Evolutionary conservation across 2,888 invertebrate genomes (phyloP), one percentile per base, ranked within the genome.

Genomic region (Aspidiotus rigidus): DNA sequence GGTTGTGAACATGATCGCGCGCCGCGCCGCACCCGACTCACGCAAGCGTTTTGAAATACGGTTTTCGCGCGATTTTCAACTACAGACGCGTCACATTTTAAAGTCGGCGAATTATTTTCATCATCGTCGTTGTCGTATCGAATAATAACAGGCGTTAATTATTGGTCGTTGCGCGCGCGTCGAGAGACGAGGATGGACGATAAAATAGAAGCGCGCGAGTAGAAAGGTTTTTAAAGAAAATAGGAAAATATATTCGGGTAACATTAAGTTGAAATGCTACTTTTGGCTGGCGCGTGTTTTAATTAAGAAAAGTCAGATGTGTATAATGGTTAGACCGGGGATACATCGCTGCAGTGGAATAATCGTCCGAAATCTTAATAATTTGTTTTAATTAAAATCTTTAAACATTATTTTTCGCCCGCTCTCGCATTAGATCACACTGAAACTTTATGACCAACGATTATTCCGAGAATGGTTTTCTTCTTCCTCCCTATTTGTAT

Each of bases 241-340:
- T 28, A 28, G 28, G 28, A 28, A 28, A 28, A 28, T 28, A 28
- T 28, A 5, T 5, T 28, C 28, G 28, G 28, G 28, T 28, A 28
- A 28, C 5, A 28, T 28, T 28, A 49, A 49, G 49, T n/a, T 49
- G 11, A 13, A 13, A n/a, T 10, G 10, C 57, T 16, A 57, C 16
- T 17, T 16, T 17, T 10, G 57, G n/a, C 42, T n/a, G 41, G 62
- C 40, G 40, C 55, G 57, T 41, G 42, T 66, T 66, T 66, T 66
- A 66, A 66, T 66, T 66, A 66, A 66, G 59, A 66, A 28, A 66
- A 66, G 66, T 66, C 66, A 66, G 66, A 66, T 66, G 66, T 66
- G 56, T 49, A 66, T 66, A 66, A 66, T 66, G 66, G 66, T 66
- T 66, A 66, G 42, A 57, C 59, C 59, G 17, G 57, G 55, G 66